Evolutionary conservation across 2,888 invertebrate species (phyloP), one percentile per base, ranked within the genome.

Genomic region (Pollenia griseotomentosa): DNA sequence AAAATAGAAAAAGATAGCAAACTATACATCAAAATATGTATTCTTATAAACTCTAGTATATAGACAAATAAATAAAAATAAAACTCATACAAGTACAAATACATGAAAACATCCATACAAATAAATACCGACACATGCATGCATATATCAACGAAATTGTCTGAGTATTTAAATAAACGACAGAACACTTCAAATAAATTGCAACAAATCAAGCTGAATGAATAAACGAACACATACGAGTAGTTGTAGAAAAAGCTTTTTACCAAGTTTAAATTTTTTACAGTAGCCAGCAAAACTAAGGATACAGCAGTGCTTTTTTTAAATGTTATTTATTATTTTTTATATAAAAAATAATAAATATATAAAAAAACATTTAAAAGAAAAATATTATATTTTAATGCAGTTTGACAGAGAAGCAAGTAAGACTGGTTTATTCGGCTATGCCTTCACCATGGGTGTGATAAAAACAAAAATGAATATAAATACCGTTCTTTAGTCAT

Each of bases 131-230:
- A n/a, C 55, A 23, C 53, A 59, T 40, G 42, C 16, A 57, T 66
- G 48, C 40, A 53, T 46, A 19, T 53, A 83, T 66, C 57, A 70
- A 55, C 68, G n/a, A 86, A 86, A 83, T 75, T 80, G 70, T 83
- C 79, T 86, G 75, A 83, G 83, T 86, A 80, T 86, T 86, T 83
- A 83, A 86, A 86, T 83, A 83, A 86, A 83, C 83, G 86, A 86
- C 70, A 65, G 75, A 83, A 65, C 70, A 83, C 79, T 86, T 79
- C 57, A 86, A 86, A 79, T 86, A 86, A 86, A 86, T 83, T 83
- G 86, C 83, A 83, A 86, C 86, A 86, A 86, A 86, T 86, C 86
- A 86, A 86, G 83, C 70, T 80, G 86, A 86, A 86, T 83, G 79
- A 75, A 74, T 42, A 33, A 57, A 51, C 33, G 33, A 33, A 33